Base-by-base conservation (phyloP, 2,797 vertebrate species). In the Mareca penelope region DNA sequence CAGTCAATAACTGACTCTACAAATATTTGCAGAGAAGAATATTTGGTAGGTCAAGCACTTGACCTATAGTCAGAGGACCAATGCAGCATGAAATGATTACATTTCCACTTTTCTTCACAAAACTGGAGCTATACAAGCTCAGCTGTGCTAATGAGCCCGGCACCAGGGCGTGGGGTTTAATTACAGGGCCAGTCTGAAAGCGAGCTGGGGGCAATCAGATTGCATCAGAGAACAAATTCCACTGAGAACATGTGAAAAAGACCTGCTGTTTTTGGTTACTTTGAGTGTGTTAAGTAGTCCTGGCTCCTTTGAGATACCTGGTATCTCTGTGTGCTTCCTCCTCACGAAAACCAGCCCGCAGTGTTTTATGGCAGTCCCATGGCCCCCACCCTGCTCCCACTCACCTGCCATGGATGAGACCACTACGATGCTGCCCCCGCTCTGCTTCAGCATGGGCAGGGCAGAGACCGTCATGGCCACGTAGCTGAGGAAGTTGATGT, bases 381-480 rank as follows among this genome's bases (percentile, higher is more conserved):
- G 7, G 14, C 52, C 4, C 63, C 71, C 24, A 2, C 28, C 67
- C 60, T 3, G 1, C 7, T 69, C 12, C 52, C 84, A 40, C 98
- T 96, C 82, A 98, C 98, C 98, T 65, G 98, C 98, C 85, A 97
- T 5, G 12, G 98, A 98, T 23, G 98, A 98, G 71, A 98, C 85
- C 9, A 98, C 95, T 0, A 97, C 96, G 3, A 98, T 95, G 88
- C 97, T 98, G 68, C 98, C 98, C 4, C 96, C 84, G 5, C 97
- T 98, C 73, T 96, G 89, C 91, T 98, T 98, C 81, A 98, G 96
- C 97, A 98, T 98, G 77, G 98, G 98, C 75, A 98, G 88, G 67
- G 98, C 98, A 1, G 97, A 67, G 0, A 31, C 63, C 0, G 96
- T 91, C 96, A 98, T 94, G 4, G 95, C 96, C 88, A 98, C 97